phyloP scores from a whole-genome alignment of 2,113 vertebrate genomes.

The Forbesichthys agassizii region DNA sequence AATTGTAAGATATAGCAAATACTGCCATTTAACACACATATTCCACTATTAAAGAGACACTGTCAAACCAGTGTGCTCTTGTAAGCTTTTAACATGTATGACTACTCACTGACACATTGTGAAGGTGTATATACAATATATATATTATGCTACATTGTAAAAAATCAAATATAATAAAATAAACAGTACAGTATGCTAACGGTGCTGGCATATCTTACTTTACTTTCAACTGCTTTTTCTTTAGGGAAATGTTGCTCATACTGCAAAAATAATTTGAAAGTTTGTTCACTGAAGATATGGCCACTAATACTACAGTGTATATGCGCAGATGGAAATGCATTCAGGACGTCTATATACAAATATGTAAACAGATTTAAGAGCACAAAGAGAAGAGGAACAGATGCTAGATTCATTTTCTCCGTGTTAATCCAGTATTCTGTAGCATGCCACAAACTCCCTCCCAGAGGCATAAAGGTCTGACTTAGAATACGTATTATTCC shows the following conservation, averaged over 20 bases:
- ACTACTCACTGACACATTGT: too few species aligned
- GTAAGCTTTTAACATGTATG: too few species aligned
- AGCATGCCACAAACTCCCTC: constrained; percentile 54
- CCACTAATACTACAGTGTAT: constrained; percentile 8
- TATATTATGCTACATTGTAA: too few species aligned
- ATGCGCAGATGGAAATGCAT: constrained; percentile 52
- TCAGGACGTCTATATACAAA: constrained; percentile 47
- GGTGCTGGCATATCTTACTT: background rate
- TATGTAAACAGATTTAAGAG: constrained; percentile 49
- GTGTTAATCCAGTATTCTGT: constrained; percentile 60
- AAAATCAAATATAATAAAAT: too few species aligned
- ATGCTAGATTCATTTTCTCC: constrained; percentile 70
- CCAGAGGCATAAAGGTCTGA: constrained; percentile 55
- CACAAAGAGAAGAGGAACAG: constrained; percentile 58
- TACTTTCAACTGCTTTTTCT: too few species aligned
- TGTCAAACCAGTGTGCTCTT: too few species aligned
- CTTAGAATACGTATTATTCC: constrained; percentile 72
- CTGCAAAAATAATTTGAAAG: background rate
- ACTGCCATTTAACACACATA: too few species aligned
- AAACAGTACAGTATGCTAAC: too few species aligned
- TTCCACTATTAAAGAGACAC: too few species aligned
- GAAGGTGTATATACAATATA: too few species aligned
- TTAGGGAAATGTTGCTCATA: constrained; percentile 2
- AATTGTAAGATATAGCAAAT: too few species aligned
- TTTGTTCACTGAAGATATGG: constrained; percentile 14